Evolutionary conservation across 2,113 vertebrate genomes (phyloP), one percentile per base, ranked within the genome.

Genomic region (Morone saxatilis): DNA sequence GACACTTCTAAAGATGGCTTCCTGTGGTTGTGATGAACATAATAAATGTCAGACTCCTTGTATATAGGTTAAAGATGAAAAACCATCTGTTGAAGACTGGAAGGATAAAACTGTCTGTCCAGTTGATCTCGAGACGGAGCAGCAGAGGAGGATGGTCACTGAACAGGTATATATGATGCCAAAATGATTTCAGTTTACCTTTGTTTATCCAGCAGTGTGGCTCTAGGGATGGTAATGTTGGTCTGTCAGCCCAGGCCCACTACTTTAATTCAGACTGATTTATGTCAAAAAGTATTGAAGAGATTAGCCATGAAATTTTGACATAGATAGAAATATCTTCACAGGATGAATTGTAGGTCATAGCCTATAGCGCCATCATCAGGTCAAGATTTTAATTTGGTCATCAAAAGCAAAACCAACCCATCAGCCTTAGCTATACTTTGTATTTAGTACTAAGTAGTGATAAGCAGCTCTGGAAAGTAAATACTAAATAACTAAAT

Each of bases 141-240:
- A 81, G 61, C 95, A 95, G 78, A 94, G 93, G 73, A 95, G 86
- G 62, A 84, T 94, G 85, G 94, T 97, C 56, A 95, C 94, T 11
- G 95, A 96, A 83, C 96, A 96, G 95, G 96, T 96, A 82, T 31
- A 62, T 53, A 41, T 54, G 16, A 73, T 17, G 17, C 17, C 3
- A 31, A 31, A 31, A 31, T 31, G 31, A 31, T 31, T 31, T 31
- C 31, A 31, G 31, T 31, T 31, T 31, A 31, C 31, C 31, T 31
- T 4, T 31, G 31, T 31, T 31, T 31, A 22, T 38, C 22, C 61
- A 65, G 5, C 7, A 17, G 19, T 6, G 2, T 6, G 48, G 31
- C 45, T 59, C 36, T 25, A 59, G 1, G 4, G 25, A 47, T 47
- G 45, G 31, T 31, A 31, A 31, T 31, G 3, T 31, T 31, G 31